Evolutionary conservation across 2,113 vertebrate genomes (phyloP).

Genomic region (human (Homo sapiens)): GRCh38 chr4:32424001-32424500

Average conservation of each 20-base stretch:
- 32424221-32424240: too few relatives aligned
- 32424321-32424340: neutral
- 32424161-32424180: rapidly evolving
- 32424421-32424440: neutral
- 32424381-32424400: neutral
- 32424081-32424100: neutral
- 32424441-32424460: neutral
- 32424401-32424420: neutral
- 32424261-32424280: too few relatives aligned
- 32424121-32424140: neutral
- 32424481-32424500: neutral
- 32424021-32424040: too few relatives aligned
- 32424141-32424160: too few relatives aligned
- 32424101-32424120: too few relatives aligned
- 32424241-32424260: neutral
- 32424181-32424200: neutral
- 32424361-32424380: too few relatives aligned
- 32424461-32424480: neutral
- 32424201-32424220: rapidly evolving
- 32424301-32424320: too few relatives aligned
- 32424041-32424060: too few relatives aligned
- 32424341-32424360: too few relatives aligned
- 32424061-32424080: neutral
- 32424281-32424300: too few relatives aligned
- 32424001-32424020: neutral